phyloP scores from a whole-genome alignment of 23 tunicate species.

The Pegea sp. region DNA sequence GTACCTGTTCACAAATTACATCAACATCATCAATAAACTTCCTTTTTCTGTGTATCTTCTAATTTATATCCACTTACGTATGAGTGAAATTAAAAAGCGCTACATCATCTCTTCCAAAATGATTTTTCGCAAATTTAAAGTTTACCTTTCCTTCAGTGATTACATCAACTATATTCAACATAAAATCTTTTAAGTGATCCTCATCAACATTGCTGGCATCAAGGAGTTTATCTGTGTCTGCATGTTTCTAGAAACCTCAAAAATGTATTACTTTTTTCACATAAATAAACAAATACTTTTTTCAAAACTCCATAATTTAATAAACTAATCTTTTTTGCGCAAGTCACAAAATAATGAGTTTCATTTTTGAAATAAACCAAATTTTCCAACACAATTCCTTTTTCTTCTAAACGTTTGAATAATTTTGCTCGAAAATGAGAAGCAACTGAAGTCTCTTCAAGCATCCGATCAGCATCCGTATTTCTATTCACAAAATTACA shows the following conservation, averaged over 20 bases:
- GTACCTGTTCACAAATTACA: too few relatives aligned
- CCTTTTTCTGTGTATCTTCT: too few relatives aligned
- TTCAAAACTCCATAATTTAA: slow-evolving; percentile 41
- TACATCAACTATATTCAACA: slow-evolving; percentile 65
- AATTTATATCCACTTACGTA: slow-evolving; percentile 53
- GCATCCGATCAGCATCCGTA: slow-evolving; percentile 70
- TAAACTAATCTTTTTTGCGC: slow-evolving; percentile 72
- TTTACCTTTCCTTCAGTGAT: slow-evolving; percentile 61
- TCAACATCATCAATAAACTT: too few relatives aligned
- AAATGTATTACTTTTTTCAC: too few relatives aligned
- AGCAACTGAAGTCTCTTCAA: slow-evolving; percentile 81
- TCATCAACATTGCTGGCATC: slow-evolving; percentile 41
- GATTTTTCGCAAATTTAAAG: slow-evolving; percentile 79
- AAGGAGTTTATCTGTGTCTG: slow-evolving; percentile 29
- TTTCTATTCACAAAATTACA: slow-evolving; percentile 75
- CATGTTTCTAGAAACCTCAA: slow-evolving; percentile 33
- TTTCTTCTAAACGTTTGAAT: too few relatives aligned
- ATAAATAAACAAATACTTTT: slow-evolving; percentile 14
- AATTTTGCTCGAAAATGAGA: too few relatives aligned
- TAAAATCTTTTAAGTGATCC: slow-evolving; percentile 35
- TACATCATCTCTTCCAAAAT: slow-evolving; percentile 68
- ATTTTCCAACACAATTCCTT: slow-evolving; percentile 82
- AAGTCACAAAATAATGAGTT: slow-evolving; percentile 98
- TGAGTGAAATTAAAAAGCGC: slow-evolving; percentile 90
- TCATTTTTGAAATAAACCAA: slow-evolving; percentile 95